Evolutionary conservation across 2,113 vertebrate genomes (phyloP).

Genomic region (Oceanites oceanicus): DNA sequence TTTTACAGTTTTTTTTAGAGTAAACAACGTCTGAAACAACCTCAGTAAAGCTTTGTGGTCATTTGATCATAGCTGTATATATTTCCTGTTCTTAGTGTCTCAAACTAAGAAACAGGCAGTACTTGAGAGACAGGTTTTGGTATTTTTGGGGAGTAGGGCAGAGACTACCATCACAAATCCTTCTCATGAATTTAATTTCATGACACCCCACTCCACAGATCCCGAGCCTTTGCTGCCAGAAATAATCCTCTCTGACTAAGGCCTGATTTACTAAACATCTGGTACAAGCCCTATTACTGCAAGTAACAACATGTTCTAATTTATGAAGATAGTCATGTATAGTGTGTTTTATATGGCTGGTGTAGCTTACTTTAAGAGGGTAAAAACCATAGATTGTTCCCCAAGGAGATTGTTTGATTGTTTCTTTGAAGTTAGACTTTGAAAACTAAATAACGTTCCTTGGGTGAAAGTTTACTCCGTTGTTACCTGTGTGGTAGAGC

Average conservation of each 20-base stretch:
- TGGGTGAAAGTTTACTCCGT: neutral
- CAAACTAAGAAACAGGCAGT: conserved; percentile 25
- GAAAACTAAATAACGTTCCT: neutral
- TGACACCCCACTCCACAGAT: conserved; percentile 41
- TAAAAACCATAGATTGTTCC: neutral
- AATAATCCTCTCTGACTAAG: conserved; percentile 65
- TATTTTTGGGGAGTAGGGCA: conserved; percentile 29
- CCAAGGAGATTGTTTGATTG: neutral
- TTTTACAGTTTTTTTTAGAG: neutral
- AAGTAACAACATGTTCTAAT: conserved; percentile 42
- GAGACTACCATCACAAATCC: conserved; percentile 9
- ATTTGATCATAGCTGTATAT: neutral
- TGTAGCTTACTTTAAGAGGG: neutral
- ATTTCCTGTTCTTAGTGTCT: conserved; percentile 20
- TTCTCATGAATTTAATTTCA: conserved; percentile 23
- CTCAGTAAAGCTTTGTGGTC: neutral
- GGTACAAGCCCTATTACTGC: conserved; percentile 56
- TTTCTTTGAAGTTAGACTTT: neutral
- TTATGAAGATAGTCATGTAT: neutral
- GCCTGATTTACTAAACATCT: conserved; percentile 58
- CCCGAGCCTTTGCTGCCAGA: conserved; percentile 44
- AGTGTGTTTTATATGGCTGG: neutral
- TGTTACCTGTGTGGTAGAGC: neutral
- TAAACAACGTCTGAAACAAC: neutral
- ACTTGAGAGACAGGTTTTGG: conserved; percentile 51